Percentiles rank a stretch among this genome's conserved stretches.
These are phyloP conservation scores for Oedothorax gibbosus DNA, from an alignment of 1,140 invertebrate genomes.

Conservation along the genomic window DNA sequence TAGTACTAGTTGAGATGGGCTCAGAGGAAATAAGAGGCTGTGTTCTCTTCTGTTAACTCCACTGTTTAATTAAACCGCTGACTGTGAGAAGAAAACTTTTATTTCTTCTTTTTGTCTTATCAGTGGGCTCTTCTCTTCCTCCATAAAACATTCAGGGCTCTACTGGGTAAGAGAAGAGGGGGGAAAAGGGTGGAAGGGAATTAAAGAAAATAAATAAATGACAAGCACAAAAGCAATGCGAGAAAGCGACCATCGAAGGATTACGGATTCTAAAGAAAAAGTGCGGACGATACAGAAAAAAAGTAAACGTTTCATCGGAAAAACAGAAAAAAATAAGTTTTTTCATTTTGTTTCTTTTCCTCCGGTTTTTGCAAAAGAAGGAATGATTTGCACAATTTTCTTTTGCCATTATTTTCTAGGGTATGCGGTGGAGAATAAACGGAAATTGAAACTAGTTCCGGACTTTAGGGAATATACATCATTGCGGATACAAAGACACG, in stretches of 20 bases:
- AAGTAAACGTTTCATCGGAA: slow-evolving; percentile 27
- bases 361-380: slow-evolving; percentile 9
- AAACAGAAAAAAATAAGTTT: slow-evolving; percentile 36
- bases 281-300: slow-evolving; percentile 17
- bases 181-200: slow-evolving; percentile 1
- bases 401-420: slow-evolving; percentile 34
- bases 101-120: slow-evolving; percentile 31
- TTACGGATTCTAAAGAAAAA: slow-evolving; percentile 42
- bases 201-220: slow-evolving; percentile 53
- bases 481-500: neutral
- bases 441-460: slow-evolving; percentile 60
- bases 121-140: neutral
- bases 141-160: slow-evolving; percentile 12
- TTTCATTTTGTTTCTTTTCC: neutral
- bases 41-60: slow-evolving; percentile 51
- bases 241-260: slow-evolving; percentile 9
- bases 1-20: too few species aligned
- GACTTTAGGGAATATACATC: slow-evolving; percentile 19
- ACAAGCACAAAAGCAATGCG: slow-evolving; percentile 6
- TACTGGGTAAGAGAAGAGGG: neutral
- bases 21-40: slow-evolving; percentile 4
- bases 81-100: neutral
- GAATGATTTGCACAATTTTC: slow-evolving; percentile 53
- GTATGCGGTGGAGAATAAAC: slow-evolving; percentile 42
- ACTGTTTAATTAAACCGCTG: slow-evolving; percentile 54